phyloP scores from a whole-genome alignment of 2,797 vertebrate species.

The Neosalanx taihuensis region DNA sequence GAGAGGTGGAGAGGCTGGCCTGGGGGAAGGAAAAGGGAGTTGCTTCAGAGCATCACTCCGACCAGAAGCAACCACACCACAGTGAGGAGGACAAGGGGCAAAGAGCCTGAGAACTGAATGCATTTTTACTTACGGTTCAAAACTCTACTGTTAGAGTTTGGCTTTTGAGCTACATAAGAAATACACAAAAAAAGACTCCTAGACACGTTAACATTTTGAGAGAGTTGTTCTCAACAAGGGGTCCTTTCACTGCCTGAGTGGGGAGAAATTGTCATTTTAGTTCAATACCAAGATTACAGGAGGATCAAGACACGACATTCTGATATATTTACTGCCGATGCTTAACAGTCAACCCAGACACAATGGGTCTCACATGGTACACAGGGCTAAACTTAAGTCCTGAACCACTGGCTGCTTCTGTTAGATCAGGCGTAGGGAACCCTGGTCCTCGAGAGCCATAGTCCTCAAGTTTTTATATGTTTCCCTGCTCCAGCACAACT shows the following conservation, averaged over 20 bases:
- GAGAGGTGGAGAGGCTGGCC: slow-evolving; percentile 57
- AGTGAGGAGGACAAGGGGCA: slow-evolving; percentile 75
- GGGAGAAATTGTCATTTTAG: slow-evolving; percentile 7
- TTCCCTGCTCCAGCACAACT: too few relatives aligned
- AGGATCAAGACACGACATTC: neutral
- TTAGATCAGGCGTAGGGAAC: too few relatives aligned
- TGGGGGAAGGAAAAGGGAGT: slow-evolving; percentile 65
- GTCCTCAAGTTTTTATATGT: too few relatives aligned
- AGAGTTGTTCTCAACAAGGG: neutral
- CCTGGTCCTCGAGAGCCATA: too few relatives aligned
- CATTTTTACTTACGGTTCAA: slow-evolving; percentile 94
- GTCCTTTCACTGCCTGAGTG: slow-evolving; percentile 25
- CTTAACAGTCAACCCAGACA: neutral
- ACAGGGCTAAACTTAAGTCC: too few relatives aligned
- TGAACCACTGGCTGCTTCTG: too few relatives aligned
- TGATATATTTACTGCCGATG: too few relatives aligned
- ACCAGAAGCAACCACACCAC: slow-evolving; percentile 81
- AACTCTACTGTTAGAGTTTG: slow-evolving; percentile 62
- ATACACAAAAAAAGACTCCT: slow-evolving; percentile 1
- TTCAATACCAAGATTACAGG: neutral
- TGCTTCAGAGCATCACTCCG: slow-evolving; percentile 83
- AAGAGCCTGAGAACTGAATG: slow-evolving; percentile 84
- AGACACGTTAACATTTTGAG: neutral
- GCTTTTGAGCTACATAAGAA: neutral
- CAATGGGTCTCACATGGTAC: neutral